phyloP scores from a whole-genome alignment of 30 jellyfish, hydroid and myxozoan genomes.

The Aurelia sp. region DNA sequence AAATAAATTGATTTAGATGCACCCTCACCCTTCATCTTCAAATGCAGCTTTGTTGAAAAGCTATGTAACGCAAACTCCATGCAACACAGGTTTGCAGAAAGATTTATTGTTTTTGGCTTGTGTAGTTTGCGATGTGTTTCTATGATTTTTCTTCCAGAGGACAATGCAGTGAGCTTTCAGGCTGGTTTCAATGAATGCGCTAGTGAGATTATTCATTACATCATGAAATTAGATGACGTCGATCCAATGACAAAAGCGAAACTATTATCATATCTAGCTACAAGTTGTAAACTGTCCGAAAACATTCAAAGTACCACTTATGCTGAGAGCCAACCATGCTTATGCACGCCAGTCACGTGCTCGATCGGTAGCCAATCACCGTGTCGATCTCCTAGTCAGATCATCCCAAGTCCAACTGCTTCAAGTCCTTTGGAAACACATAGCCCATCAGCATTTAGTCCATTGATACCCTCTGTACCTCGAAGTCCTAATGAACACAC shows the following conservation, averaged over 20 bases:
- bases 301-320: background rate
- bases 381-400: conserved; percentile 42
- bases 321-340: conserved; percentile 25
- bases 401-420: conserved; percentile 59
- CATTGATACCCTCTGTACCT: conserved; percentile 8
- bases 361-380: conserved; percentile 43
- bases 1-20: too few relatives aligned
- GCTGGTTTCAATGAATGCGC: conserved; percentile 91
- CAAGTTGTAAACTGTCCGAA: conserved; percentile 58
- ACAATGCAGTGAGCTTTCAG: conserved; percentile 66
- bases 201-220: conserved; percentile 62
- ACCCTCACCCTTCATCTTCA: too few relatives aligned
- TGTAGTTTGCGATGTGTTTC: background rate
- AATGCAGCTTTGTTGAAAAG: background rate
- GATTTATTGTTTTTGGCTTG: background rate
- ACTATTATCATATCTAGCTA: conserved; percentile 68
- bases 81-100: background rate
- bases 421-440: conserved; percentile 35
- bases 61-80: background rate
- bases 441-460: conserved; percentile 62
- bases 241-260: conserved; percentile 72
- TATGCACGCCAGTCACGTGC: conserved; percentile 28
- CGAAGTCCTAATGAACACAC: conserved; percentile 31
- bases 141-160: conserved; percentile 51
- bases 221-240: conserved; percentile 83